These are phyloP conservation scores for Taxidea taxus DNA, from an alignment of 2,113 vertebrate species.

Conservation along the genomic window DNA sequence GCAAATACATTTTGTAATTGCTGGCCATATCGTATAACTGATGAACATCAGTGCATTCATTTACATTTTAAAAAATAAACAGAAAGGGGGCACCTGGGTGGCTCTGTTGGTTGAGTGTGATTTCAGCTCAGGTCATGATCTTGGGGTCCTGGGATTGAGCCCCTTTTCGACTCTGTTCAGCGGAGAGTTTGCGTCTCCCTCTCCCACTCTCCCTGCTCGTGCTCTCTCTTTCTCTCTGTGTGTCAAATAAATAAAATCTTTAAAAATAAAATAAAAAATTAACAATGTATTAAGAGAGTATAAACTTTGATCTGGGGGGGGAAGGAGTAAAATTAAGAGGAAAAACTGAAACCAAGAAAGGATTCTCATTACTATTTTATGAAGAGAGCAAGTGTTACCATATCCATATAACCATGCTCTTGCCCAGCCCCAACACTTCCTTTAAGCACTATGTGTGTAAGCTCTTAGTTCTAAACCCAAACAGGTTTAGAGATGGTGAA, in stretches of 20 bases:
- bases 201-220: no score
- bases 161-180: no score
- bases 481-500: background rate
- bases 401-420: background rate
- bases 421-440: background rate
- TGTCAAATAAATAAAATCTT: no score
- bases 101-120: no score
- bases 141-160: no score
- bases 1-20: background rate
- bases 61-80: background rate
- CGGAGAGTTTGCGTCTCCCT: no score
- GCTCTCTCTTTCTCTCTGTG: no score
- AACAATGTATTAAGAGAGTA: background rate
- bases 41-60: background rate
- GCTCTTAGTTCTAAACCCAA: background rate
- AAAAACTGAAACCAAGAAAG: background rate
- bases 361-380: background rate
- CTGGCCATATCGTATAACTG: background rate
- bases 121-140: no score
- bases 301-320: background rate
- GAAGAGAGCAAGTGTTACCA: background rate
- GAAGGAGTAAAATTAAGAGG: background rate
- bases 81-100: no score
- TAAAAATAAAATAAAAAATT: background rate
- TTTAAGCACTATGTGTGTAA: background rate